Evolutionary conservation across 1,140 invertebrate genomes (phyloP).

Genomic region (Sinonovacula constricta): DNA sequence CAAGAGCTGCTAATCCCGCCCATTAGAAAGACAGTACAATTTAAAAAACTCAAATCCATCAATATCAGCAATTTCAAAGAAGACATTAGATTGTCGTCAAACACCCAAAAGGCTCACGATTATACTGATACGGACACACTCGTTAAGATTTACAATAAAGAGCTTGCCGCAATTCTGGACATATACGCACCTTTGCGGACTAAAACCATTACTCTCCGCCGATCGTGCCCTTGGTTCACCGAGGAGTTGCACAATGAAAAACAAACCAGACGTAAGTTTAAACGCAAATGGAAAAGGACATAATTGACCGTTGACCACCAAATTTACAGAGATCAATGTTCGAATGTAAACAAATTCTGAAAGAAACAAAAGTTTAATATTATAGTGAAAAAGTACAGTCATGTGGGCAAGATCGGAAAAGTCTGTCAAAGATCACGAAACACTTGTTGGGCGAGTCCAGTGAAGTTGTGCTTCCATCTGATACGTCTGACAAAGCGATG

Average conservation of each 20-base stretch:
- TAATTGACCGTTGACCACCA: slow-evolving; percentile 3
- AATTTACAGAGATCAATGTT: slow-evolving; percentile 1
- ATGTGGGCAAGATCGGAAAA: slow-evolving; percentile 1
- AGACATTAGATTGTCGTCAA: too few relatives aligned
- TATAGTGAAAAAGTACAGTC: not conserved
- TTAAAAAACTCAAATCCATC: too few relatives aligned
- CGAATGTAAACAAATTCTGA: not conserved
- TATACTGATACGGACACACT: too few relatives aligned
- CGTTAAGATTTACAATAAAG: not conserved
- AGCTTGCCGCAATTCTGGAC: not conserved
- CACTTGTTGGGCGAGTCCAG: not conserved
- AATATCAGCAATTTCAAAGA: too few relatives aligned
- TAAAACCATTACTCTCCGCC: not conserved
- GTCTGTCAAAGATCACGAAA: not conserved
- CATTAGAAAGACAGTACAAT: too few relatives aligned
- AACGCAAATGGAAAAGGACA: not conserved
- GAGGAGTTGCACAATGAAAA: not conserved
- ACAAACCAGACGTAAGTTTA: not conserved
- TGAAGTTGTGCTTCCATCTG: not conserved
- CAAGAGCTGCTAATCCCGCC: too few relatives aligned
- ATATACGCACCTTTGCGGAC: not conserved
- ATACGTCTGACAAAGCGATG: not conserved
- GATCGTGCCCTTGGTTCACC: not conserved
- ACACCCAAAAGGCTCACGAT: too few relatives aligned
- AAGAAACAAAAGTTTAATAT: not conserved